Percentiles rank a stretch among this genome's conserved stretches.
Evolutionary conservation across 2,113 vertebrate genomes (phyloP).

Genomic region (Myiozetetes cayanensis): DNA sequence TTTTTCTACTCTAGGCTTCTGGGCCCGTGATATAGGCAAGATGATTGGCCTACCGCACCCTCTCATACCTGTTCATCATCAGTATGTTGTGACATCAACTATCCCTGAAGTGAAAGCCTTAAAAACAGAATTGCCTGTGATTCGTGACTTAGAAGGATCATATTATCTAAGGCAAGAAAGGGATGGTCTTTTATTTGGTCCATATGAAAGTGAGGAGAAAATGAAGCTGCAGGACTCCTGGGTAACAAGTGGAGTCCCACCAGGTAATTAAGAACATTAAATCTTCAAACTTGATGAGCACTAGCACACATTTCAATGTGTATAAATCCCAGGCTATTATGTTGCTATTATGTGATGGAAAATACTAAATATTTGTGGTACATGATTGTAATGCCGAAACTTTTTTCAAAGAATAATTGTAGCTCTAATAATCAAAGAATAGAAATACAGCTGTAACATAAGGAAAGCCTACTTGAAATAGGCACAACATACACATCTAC

Average conservation of each 20-base stretch:
- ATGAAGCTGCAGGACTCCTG: conserved; percentile 95
- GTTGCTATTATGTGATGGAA: neutral
- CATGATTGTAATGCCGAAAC: neutral
- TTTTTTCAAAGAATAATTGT: neutral
- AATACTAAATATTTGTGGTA: neutral
- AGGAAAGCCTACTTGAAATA: neutral
- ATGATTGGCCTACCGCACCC: conserved; percentile 91
- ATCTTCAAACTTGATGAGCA: neutral
- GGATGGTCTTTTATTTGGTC: conserved; percentile 92
- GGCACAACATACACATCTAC: neutral
- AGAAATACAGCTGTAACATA: neutral
- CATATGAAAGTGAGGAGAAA: conserved; percentile 92
- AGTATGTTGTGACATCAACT: conserved; percentile 92
- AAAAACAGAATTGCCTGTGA: conserved; percentile 87
- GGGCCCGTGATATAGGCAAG: conserved; percentile 91
- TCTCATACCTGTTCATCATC: conserved; percentile 94
- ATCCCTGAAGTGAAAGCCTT: conserved; percentile 93
- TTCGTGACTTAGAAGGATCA: conserved; percentile 92
- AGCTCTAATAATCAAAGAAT: neutral
- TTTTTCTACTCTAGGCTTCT: conserved; percentile 82
- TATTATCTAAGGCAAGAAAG: conserved; percentile 94
- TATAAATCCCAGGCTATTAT: neutral
- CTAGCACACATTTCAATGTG: neutral
- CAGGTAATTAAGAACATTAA: conserved; percentile 74
- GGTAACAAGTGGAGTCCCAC: conserved; percentile 88